Evolutionary conservation across 2,113 vertebrate genomes (phyloP), one percentile per base, ranked within the genome.

Genomic region (Poecile atricapillus): DNA sequence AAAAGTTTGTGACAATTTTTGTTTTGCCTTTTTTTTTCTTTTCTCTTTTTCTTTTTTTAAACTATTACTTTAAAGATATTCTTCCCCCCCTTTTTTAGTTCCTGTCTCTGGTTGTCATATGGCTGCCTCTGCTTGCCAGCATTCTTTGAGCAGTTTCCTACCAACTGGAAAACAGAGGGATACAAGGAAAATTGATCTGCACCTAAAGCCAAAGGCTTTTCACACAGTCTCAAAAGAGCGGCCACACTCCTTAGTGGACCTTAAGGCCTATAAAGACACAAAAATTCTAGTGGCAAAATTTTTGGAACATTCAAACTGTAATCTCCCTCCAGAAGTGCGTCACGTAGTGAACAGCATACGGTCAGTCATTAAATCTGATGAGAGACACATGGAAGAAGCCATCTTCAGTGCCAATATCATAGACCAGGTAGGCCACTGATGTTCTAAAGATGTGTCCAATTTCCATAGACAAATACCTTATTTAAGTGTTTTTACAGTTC

Each of bases 211-310:
- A 43, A 98, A 97, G 90, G 93, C 97, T 58, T 94, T 98, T 52
- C 98, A 94, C 67, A 91, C 65, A 6, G 85, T 93, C 86, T 96
- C 98, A 65, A 97, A 98, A 33, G 98, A 99, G 78, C 97, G 97
- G 31, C 99, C 98, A 1, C 98, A 96, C 90, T 99, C 99, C 11
- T 93, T 99, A 86, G 99, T 98, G 83, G 99, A 99, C 97, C 98
- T 99, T 64, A 98, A 99, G 96, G 98, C 99, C 95, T 99, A 99
- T 89, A 98, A 98, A 94, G 99, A 99, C 97, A 98, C 99, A 82
- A 99, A 99, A 97, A 98, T 99, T 69, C 94, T 99, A 97, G 99
- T 99, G 98, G 99, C 99, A 52, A 99, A 99, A 75, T 99, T 99
- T 95, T 97, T 99, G 98, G 99, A 99, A 97, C 99, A 99, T 83